Base-by-base conservation (phyloP, 2,797 vertebrate genomes). In the Melanotaenia nigrans region DNA sequence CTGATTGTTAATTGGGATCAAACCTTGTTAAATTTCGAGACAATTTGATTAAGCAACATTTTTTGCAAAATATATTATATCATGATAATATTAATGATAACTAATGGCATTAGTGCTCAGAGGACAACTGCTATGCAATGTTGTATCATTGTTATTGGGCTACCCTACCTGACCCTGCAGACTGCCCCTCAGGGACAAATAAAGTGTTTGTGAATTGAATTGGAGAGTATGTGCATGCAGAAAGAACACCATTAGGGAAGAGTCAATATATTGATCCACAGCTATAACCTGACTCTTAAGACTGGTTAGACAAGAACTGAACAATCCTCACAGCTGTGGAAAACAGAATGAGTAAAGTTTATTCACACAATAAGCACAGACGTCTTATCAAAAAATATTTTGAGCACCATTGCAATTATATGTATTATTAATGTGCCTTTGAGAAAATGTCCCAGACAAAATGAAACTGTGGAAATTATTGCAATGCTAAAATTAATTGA, bases 221-320 rank as follows among this genome's bases (percentile, higher is more conserved):
- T 18, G 10, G 13, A 58, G 9, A 24, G 38, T 45, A 33, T 24
- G 12, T n/a, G 2, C 18, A 45, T 58, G 33, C 30, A 58, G 42
- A 33, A 24, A 47, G 20, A n/a, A 68, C 28, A 45, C 38, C 54
- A 68, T 58, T 33, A 24, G n/a, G 38, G 22, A 35, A 12, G 58
- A 58, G 22, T 58, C 65, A 58, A 67, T 58, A 47, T 68, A 22
- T 18, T 45, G 38, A 66, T 11, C 64, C 36, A 42, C 30, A 57
- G 20, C 30, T 7, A 9, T 22, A n/a, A 10, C 33, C 20, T 18
- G 20, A 22, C 10, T 25, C 30, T 33, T 1, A 58, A 20, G n/a
- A 47, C 22, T 2, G 32, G 30, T 24, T 45, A 5, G 8, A 32
- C n/a, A 33, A 58, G 32, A 9, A 45, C 20, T 24, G 16, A 25